Evolutionary conservation across 2,888 invertebrate species (phyloP).

Genomic region (Platycheirus albimanus): DNA sequence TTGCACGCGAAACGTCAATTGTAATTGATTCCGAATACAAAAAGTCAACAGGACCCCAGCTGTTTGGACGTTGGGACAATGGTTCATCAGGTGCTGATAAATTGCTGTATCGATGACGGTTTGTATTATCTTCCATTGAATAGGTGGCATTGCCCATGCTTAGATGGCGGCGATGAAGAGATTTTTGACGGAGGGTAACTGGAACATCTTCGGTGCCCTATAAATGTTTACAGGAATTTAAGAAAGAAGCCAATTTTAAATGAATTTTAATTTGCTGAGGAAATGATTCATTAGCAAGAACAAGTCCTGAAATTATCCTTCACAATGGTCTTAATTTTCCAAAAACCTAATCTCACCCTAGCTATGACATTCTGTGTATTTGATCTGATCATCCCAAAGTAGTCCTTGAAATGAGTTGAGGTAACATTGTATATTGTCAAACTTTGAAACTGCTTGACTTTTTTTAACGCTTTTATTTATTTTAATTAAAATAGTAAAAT

Average conservation of each 20-base stretch:
- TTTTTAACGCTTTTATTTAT: no score
- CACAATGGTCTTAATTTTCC: no score
- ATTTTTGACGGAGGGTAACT: slow-evolving; percentile 79
- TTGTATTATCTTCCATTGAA: slow-evolving; percentile 77
- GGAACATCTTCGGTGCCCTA: slow-evolving; percentile 77
- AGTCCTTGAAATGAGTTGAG: no score
- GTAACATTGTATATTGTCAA: no score
- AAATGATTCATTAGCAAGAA: slow-evolving; percentile 45
- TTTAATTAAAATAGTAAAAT: no score
- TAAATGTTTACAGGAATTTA: slow-evolving; percentile 28
- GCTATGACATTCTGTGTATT: no score
- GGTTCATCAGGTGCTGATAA: slow-evolving; percentile 79
- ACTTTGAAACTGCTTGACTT: no score
- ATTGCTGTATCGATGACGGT: slow-evolving; percentile 79
- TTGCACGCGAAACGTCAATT: slow-evolving; percentile 89
- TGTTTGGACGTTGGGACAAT: slow-evolving; percentile 78
- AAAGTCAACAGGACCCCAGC: slow-evolving; percentile 82
- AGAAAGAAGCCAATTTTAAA: slow-evolving; percentile 28
- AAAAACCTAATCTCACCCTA: no score
- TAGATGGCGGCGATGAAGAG: slow-evolving; percentile 80
- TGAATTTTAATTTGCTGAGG: not conserved
- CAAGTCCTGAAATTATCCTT: no score
- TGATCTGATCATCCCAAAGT: no score
- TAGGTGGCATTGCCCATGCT: slow-evolving; percentile 81
- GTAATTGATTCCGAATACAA: slow-evolving; percentile 87